Base-by-base conservation (phyloP, 2,888 invertebrate species). In the Halocaridina rubra region DNA sequence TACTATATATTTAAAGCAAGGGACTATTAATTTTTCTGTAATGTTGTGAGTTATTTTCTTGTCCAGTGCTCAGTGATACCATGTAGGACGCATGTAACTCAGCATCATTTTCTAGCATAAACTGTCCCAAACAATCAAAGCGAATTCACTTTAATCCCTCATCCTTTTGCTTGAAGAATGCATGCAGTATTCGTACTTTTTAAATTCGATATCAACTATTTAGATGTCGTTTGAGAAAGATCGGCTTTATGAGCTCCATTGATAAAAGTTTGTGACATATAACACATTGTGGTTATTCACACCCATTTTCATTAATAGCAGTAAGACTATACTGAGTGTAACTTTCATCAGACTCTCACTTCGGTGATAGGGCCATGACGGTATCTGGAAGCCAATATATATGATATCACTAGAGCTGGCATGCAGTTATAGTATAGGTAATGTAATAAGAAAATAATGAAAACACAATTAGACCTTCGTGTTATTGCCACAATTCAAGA, bases 71-170 rank as follows among this genome's bases (percentile, higher is more conserved):
- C 81, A 32, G 30, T 57, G 74, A 74, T 74, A 81, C 74, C 74
- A 59, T 71, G 61, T 81, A 74, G 16, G 61, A 61, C 57, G 80
- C 74, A 80, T 59, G 80, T 16, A 80, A 57, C 22, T 74, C 72
- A 80, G 74, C 53, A 57, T 80, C 33, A 80, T 80, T 80, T 72
- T 80, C 32, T 59, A 59, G 74, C 16, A 29, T 59, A 74, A 80
- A 80, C 30, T 74, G 59, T 30, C 59, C 80, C 30, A 61, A 80
- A 30, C 32, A 74, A 32, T 74, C 74, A 22, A 80, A 33, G 22
- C 59, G 80, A 57, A 19, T 32, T 80, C 74, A 61, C 74, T 72
- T 72, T 27, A 80, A 39, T 72, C 74, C 46, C 29, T 64, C 71
- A 19, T 78, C 71, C 24, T 64, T 64, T 64, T 67, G 67, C 67